A percentile compares a stretch with the other conserved stretches of the same genome.
phyloP scores from a whole-genome alignment of 2,888 invertebrate species.

The Cryptocephalus primarius region DNA sequence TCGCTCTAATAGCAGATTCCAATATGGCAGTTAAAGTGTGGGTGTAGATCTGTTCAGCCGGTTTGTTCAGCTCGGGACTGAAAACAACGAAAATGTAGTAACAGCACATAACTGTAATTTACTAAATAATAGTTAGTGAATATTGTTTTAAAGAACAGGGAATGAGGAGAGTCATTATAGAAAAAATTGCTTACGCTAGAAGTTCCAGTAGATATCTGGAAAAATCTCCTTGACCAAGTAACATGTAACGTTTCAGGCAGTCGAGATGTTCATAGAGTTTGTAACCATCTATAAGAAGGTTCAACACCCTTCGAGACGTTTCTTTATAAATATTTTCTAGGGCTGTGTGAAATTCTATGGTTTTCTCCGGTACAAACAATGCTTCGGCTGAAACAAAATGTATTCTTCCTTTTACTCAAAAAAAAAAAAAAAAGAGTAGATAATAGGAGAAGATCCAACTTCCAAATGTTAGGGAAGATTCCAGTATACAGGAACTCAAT shows the following conservation, averaged over 20 bases:
- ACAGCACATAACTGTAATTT: neutral
- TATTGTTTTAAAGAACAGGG: too few relatives aligned
- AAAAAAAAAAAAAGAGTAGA: too few relatives aligned
- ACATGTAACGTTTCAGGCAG: conserved; percentile 79
- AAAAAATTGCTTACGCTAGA: conserved; percentile 57
- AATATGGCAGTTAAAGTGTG: conserved; percentile 80
- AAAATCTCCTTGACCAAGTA: conserved; percentile 94
- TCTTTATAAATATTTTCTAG: conserved; percentile 78
- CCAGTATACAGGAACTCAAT: too few relatives aligned
- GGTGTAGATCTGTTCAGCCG: conserved; percentile 73
- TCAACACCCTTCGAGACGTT: conserved; percentile 75
- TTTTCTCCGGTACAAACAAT: conserved; percentile 57
- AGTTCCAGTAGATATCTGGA: conserved; percentile 88
- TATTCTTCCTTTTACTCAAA: too few relatives aligned
- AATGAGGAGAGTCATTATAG: too few relatives aligned
- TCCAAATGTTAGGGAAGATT: too few relatives aligned
- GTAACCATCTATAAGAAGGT: conserved; percentile 78
- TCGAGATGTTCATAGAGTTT: conserved; percentile 83
- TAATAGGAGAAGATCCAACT: too few relatives aligned
- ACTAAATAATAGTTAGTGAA: too few relatives aligned
- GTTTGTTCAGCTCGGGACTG: conserved; percentile 81
- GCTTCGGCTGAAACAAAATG: conserved; percentile 43
- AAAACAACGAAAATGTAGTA: neutral
- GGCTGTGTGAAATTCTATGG: conserved; percentile 64
- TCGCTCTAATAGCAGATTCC: conserved; percentile 78